A percentile compares a stretch with the other conserved stretches of the same genome.
phyloP scores from a whole-genome alignment of 2,797 vertebrate genomes.

The Morelia viridis region DNA sequence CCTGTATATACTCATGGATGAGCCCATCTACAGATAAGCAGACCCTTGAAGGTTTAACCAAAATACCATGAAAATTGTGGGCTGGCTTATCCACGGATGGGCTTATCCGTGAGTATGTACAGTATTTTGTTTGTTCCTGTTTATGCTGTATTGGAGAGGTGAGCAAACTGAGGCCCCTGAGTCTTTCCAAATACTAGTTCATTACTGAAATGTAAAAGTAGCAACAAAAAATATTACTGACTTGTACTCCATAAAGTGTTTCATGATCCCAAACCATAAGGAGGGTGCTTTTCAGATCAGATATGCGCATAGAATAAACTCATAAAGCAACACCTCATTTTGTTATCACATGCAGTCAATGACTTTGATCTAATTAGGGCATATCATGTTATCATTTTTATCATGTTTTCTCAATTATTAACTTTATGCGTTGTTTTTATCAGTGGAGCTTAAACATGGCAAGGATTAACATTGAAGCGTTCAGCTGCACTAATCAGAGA shows the following conservation, averaged over 20 bases:
- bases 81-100: background rate
- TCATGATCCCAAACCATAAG: background rate
- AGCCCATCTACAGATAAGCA: background rate
- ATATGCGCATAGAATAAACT: background rate
- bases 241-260: background rate
- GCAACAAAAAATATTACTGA: background rate
- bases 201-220: background rate
- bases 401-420: background rate
- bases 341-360: background rate
- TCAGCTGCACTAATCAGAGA: background rate
- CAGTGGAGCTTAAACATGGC: background rate
- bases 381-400: background rate
- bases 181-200: background rate
- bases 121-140: background rate
- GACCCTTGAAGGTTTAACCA: background rate
- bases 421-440: background rate
- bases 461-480: background rate
- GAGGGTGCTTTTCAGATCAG: background rate
- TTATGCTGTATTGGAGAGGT: background rate
- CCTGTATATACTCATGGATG: background rate
- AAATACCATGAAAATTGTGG: background rate
- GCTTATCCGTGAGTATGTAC: background rate
- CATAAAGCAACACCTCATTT: background rate
- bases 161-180: background rate
- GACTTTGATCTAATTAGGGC: background rate